These are phyloP conservation scores for Gymnobelideus leadbeateri DNA, from an alignment of 2,113 vertebrate genomes.

Conservation along the genomic window DNA sequence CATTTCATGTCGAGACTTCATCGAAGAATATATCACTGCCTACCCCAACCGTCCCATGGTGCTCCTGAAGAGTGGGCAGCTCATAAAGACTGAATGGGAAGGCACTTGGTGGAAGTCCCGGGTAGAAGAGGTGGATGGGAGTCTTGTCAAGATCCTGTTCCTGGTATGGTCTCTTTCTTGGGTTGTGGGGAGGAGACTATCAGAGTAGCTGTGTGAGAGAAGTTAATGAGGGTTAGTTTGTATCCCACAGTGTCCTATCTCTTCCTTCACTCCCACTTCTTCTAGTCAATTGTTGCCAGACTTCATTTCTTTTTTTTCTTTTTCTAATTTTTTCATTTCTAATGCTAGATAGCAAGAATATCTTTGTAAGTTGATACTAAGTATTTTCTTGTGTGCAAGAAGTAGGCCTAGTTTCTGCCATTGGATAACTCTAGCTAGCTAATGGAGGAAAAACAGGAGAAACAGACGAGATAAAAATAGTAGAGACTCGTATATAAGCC, in stretches of 20 bases:
- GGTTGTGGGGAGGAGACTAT: background rate
- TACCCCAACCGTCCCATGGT: conserved; percentile 99
- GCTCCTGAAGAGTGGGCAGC: conserved; percentile 94
- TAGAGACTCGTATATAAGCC: background rate
- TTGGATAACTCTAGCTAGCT: background rate
- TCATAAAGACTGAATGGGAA: conserved; percentile 99
- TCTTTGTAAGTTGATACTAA: background rate
- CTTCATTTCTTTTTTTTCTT: conserved; percentile 26
- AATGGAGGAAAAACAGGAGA: background rate
- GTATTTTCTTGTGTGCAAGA: background rate
- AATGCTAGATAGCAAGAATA: background rate
- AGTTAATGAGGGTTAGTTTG: background rate
- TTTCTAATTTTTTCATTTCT: background rate
- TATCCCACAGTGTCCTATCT: background rate
- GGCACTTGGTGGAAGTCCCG: conserved; percentile 99
- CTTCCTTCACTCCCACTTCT: background rate
- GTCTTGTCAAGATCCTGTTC: conserved; percentile 98
- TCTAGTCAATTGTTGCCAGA: background rate
- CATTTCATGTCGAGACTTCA: conserved; percentile 95
- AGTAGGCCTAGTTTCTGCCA: background rate
- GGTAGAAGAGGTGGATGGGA: conserved; percentile 98
- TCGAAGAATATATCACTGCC: conserved; percentile 96
- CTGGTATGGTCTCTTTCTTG: conserved; percentile 87
- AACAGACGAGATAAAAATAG: background rate
- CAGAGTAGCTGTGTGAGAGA: background rate